Evolutionary conservation across 2,113 vertebrate genomes (phyloP), one percentile per base, ranked within the genome.

Genomic region (Carlito syrichta): DNA sequence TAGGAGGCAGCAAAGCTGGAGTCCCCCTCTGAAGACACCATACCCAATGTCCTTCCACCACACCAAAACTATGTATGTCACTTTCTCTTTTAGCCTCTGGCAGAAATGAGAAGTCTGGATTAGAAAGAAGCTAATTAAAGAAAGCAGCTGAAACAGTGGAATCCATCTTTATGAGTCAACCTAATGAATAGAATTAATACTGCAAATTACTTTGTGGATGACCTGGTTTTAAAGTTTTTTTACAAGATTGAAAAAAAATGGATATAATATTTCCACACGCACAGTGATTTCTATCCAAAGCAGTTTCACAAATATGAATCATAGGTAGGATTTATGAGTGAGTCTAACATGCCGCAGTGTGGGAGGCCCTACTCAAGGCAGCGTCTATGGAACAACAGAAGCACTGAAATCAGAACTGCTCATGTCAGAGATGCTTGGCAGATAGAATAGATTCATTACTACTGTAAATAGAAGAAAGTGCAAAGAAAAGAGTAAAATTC

Each of bases 221-320:
- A 90, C 27, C 32, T 60, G 25, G 60, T 52, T 58, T 93, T 71
- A 74, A 35, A 60, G 8, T 66, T 32, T 63, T 87, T 85, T 71
- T 54, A 84, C 1, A 74, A 91, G 73, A 79, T 78, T 95, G 35
- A 60, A 13, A 45, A 82, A 56, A 48, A 69, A 71, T 13, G 19
- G 35, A 86, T 40, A 91, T 54, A 63, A 58, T 96, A 91, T 96
- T 97, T 91, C 68, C 83, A 91, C 32, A 86, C 12, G 63, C 50
- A 66, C 19, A 74, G 38, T 78, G 82, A 89, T 66, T 97, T 95
- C 69, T 93, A 91, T 60, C 79, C 66, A 78, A 94, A 94, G 91
- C n/a, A 84, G 45, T 96, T 97, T 95, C 93, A 96, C 81, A 92
- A 82, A 94, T 90, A 84, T 98, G 87, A 96, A 94, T 97, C 92